Evolutionary conservation across 2,113 vertebrate species (phyloP).

Genomic region (Halichoerus grypus): DNA sequence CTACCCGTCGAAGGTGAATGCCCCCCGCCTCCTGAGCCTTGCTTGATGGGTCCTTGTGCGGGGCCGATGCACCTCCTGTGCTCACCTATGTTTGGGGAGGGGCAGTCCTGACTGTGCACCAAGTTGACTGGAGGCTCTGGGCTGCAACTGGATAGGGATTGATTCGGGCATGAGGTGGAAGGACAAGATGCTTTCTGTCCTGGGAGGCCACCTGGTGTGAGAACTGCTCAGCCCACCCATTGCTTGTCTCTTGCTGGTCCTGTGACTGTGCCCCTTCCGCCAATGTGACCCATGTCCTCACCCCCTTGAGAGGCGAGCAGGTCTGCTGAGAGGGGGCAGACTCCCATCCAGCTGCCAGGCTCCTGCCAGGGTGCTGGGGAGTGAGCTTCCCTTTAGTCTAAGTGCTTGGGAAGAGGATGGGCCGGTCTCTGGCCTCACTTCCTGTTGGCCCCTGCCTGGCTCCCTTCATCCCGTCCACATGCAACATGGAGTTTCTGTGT

Average conservation of each 20-base stretch:
- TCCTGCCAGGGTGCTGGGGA: accelerated
- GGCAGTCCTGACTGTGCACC: accelerated
- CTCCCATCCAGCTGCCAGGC: no score
- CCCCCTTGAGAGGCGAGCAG: background rate
- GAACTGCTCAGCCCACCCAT: no score
- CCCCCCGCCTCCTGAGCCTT: background rate
- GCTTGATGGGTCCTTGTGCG: accelerated
- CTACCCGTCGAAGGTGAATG: accelerated
- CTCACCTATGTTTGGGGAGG: background rate
- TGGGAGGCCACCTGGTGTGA: background rate
- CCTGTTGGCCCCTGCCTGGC: background rate
- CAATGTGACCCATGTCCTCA: background rate
- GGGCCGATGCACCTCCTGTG: no score
- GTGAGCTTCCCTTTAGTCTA: no score
- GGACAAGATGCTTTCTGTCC: background rate
- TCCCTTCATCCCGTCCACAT: slow-evolving; percentile 79
- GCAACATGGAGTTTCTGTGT: slow-evolving; percentile 84
- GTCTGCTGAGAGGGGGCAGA: background rate
- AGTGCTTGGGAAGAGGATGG: background rate
- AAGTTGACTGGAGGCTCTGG: background rate
- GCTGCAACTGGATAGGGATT: background rate
- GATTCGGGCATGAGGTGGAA: background rate
- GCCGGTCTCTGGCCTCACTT: background rate
- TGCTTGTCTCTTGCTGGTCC: background rate
- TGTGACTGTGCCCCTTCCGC: background rate